phyloP scores from a whole-genome alignment of 2,888 invertebrate species.

The Tenthredo distinguenda region DNA sequence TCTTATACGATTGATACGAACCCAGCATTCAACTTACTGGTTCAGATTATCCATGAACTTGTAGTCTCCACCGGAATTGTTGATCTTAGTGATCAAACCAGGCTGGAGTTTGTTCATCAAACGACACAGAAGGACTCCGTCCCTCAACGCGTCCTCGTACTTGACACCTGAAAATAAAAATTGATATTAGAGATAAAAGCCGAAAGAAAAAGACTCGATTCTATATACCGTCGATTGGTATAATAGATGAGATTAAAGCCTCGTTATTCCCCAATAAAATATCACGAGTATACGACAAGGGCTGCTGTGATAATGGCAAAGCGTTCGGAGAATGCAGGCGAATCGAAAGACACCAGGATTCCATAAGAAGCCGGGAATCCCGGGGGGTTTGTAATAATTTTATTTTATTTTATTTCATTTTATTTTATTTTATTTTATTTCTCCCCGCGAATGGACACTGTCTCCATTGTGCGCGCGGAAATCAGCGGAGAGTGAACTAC shows the following conservation, averaged over 20 bases:
- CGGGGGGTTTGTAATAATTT: not conserved
- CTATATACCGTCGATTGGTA: too few relatives aligned
- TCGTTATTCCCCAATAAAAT: not conserved
- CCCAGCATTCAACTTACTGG: slow-evolving; percentile 83
- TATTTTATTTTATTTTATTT: not conserved
- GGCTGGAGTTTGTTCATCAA: slow-evolving; percentile 94
- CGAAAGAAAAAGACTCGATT: not conserved
- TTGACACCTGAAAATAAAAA: slow-evolving; percentile 77
- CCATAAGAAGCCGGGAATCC: slow-evolving; percentile 63
- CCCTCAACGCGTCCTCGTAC: slow-evolving; percentile 90
- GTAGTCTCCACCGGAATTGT: slow-evolving; percentile 92
- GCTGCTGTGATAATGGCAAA: not conserved
- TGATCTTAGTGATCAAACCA: slow-evolving; percentile 91
- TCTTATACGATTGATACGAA: not conserved
- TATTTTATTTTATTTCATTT: too few relatives aligned
- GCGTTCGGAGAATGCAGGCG: slow-evolving; percentile 69
- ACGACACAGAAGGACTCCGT: slow-evolving; percentile 92
- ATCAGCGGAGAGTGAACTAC: slow-evolving; percentile 27
- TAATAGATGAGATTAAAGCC: not conserved
- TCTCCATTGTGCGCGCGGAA: not conserved
- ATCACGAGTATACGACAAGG: not conserved
- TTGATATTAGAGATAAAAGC: not conserved
- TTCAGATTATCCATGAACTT: slow-evolving; percentile 98
- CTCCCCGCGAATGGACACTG: not conserved
- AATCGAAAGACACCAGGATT: slow-evolving; percentile 70